Base-by-base conservation (phyloP, 2,888 invertebrate genomes). In the Drosophila setosimentum region DNA sequence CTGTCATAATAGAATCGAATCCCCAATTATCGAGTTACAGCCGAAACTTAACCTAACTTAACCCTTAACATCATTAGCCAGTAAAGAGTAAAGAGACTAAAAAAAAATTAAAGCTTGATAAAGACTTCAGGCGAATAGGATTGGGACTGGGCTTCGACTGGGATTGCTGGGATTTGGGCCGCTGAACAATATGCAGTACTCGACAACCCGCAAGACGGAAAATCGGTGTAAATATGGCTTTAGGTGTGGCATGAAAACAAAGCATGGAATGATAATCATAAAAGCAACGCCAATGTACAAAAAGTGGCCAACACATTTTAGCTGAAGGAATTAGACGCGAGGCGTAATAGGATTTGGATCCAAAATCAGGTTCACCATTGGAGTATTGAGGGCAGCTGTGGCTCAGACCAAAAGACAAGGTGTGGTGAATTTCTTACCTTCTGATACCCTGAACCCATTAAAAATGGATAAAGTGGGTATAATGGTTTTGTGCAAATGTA, bases 401-500 rank as follows among this genome's bases (percentile, higher is more conserved):
- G 79, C 82, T 80, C 68, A 76, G 68, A 68, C 72, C 69, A 72
- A 83, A 74, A 73, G 78, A 75, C 66, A 80, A 83, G 77, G 67
- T 83, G 69, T 59, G 59, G 53, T 66, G 55, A 76, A 81, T 74
- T 84, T 72, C 74, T 64, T 60, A 64, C 59, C 37, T 61, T 68
- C 35, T 68, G 63, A 7, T 67, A 29, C 27, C 45, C 45, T 45
- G 21, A 16, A 24, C 16, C 16, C 45, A 45, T 45, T 21, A 21
- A 45, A 16, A 45, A 21, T 3, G 45, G 7, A 3, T 16, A 16
- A n/a, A 16, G 16, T 7, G 45, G 16, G 45, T 16, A 21, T 45
- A 21, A 21, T 21, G 10, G 45, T 2, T 2, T 21, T 45, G 21
- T 13, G 13, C 13, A 45, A 21, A 1, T 21, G 21, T 21, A 45